A percentile compares a stretch with the other conserved stretches of the same genome.
Evolutionary conservation across 2,113 vertebrate genomes (phyloP).

Genomic region (Glaucomys volans): DNA sequence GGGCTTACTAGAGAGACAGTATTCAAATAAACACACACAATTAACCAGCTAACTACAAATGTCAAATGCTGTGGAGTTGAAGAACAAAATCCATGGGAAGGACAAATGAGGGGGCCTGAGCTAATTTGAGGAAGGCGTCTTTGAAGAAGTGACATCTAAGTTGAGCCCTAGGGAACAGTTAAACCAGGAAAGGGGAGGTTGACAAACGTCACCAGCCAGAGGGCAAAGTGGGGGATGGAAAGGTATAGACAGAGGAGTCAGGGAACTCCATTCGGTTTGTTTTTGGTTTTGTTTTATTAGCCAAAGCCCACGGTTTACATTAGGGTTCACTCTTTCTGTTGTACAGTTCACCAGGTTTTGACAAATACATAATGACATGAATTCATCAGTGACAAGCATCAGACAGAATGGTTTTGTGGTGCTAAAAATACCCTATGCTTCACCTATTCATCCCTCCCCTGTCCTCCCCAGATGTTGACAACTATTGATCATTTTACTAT

Average conservation of each 20-base stretch:
- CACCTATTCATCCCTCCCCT: not conserved
- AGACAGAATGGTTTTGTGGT: not conserved
- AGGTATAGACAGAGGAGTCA: constrained; percentile 3
- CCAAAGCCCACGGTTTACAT: not conserved
- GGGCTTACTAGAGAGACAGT: not conserved
- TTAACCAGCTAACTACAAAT: not conserved
- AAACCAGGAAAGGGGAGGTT: no score
- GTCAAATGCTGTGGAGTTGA: not conserved
- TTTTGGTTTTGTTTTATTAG: not conserved
- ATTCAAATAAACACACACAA: not conserved
- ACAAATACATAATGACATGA: not conserved
- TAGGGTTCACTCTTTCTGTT: not conserved
- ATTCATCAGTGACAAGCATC: not conserved
- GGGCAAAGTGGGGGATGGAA: not conserved
- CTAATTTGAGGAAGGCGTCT: not conserved
- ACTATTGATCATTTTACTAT: not conserved
- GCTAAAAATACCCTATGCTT: not conserved
- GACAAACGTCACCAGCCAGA: not conserved
- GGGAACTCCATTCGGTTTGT: not conserved
- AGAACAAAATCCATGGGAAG: not conserved
- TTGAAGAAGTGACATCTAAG: not conserved
- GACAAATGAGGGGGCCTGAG: not conserved
- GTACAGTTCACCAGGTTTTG: not conserved
- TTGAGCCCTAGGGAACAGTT: not conserved
- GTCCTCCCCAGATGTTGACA: not conserved